Evolutionary conservation across 2,113 vertebrate species (phyloP).

Genomic region (Siniperca knerii): DNA sequence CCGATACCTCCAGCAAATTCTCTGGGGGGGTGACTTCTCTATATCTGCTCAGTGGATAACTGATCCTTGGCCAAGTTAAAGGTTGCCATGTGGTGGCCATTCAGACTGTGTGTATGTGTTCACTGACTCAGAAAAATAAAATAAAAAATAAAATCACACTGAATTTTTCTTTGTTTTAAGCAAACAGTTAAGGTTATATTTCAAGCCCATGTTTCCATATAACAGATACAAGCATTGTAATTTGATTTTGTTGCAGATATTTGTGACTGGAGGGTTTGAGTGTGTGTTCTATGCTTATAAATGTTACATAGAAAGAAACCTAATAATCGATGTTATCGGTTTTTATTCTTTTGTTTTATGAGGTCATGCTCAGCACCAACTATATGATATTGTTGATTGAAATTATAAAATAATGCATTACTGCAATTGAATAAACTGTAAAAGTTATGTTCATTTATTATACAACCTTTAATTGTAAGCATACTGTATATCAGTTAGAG

Average conservation of each 20-base stretch:
- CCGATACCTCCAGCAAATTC: conserved; percentile 25
- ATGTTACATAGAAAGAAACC: neutral
- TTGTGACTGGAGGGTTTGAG: neutral
- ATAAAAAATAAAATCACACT: conserved; percentile 9
- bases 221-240: neutral
- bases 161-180: neutral
- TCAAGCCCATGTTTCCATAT: neutral
- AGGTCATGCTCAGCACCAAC: too few species aligned
- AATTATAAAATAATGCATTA: neutral
- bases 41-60: conserved; percentile 27
- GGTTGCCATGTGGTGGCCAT: conserved; percentile 32
- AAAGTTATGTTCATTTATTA: neutral
- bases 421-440: neutral
- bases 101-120: conserved; percentile 34
- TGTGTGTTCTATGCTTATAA: neutral
- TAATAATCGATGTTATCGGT: neutral
- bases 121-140: conserved; percentile 20
- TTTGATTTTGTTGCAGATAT: neutral
- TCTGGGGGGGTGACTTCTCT: conserved; percentile 41
- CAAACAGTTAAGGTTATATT: neutral
- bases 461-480: neutral
- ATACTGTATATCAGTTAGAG: too few species aligned
- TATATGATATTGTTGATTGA: too few species aligned
- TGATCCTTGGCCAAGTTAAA: conserved; percentile 39
- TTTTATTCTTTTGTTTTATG: too few species aligned